Base-by-base conservation (phyloP, 2,797 vertebrate species). In the Phylloscopus collybita region DNA sequence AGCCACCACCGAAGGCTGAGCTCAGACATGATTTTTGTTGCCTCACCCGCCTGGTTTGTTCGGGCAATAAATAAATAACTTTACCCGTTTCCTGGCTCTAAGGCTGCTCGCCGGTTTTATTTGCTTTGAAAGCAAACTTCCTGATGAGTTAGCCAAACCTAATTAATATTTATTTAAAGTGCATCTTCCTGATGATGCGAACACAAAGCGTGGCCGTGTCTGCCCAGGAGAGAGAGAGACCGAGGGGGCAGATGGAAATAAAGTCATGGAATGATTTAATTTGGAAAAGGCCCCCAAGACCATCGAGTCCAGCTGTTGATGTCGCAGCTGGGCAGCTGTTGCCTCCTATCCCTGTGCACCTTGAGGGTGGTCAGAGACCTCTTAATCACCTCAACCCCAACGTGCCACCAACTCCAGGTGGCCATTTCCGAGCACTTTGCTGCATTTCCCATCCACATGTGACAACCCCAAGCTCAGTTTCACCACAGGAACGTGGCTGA, bases 401-500 rank as follows among this genome's bases (percentile, higher is more conserved):
- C 0, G 26, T 13, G 14, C 50, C n/a, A 44, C 3, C 54, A 6
- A 0, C 2, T 25, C 69, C 76, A 25, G 14, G 67, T 6, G 59
- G 20, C 25, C n/a, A 1, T 21, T 82, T 23, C 72, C 1, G 11
- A 16, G 50, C 0, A 0, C 34, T 61, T 38, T 23, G 22, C 61
- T 34, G 74, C 3, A 0, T 62, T 79, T 42, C 75, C 62, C 49
- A 3, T 4, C 65, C 14, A 0, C 0, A 0, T 0, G 70, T 11
- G 47, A 40, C 60, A 42, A 4, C 32, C 49, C 27, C 50, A 14
- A 26, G 18, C 42, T 56, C 76, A 51, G 54, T 64, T 6, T 3
- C 45, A 3, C 72, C n/a, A 1, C 1, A 5, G 47, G 38, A 29
- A 67, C 0, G 4, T 2, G 49, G 11, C 45, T 2, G 0, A 11